These are phyloP conservation scores for Callipepla californica DNA, from an alignment of 2,113 vertebrate genomes.

Conservation along the genomic window DNA sequence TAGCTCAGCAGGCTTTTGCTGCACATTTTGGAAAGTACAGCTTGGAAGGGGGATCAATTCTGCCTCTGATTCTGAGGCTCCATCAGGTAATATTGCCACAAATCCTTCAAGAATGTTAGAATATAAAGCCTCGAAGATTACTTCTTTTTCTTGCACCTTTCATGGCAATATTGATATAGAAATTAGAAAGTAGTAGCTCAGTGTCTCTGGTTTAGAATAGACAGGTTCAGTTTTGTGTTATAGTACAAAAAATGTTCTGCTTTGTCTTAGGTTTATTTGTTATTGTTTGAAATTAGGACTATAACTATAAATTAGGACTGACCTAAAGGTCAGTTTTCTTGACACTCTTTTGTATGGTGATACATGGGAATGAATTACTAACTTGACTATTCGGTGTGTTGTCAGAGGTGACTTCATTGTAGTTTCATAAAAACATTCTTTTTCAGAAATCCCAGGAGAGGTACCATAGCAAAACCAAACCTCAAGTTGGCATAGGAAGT, in stretches of 20 bases:
- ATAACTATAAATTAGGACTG: too few species aligned
- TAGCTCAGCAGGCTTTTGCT: background rate
- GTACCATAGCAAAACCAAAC: constrained; percentile 83
- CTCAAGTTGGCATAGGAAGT: constrained; percentile 87
- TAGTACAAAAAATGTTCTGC: background rate
- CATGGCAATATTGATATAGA: background rate
- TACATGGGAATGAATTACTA: background rate
- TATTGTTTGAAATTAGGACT: background rate
- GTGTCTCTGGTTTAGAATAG: background rate
- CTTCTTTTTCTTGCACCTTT: background rate
- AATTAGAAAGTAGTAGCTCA: background rate
- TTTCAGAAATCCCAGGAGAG: constrained; percentile 90
- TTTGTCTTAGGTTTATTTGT: background rate
- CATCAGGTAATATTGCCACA: background rate
- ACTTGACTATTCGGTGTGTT: background rate
- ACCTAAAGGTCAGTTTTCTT: background rate
- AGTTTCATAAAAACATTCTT: constrained; percentile 42
- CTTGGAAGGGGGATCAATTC: rapidly evolving
- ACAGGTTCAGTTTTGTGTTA: background rate
- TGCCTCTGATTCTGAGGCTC: background rate
- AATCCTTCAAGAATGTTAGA: background rate
- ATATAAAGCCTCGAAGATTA: background rate
- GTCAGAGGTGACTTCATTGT: background rate
- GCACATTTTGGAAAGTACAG: background rate
- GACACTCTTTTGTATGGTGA: background rate